Evolutionary conservation across 2,797 vertebrate species (phyloP), one percentile per base, ranked within the genome.

Genomic region (Alca torda): DNA sequence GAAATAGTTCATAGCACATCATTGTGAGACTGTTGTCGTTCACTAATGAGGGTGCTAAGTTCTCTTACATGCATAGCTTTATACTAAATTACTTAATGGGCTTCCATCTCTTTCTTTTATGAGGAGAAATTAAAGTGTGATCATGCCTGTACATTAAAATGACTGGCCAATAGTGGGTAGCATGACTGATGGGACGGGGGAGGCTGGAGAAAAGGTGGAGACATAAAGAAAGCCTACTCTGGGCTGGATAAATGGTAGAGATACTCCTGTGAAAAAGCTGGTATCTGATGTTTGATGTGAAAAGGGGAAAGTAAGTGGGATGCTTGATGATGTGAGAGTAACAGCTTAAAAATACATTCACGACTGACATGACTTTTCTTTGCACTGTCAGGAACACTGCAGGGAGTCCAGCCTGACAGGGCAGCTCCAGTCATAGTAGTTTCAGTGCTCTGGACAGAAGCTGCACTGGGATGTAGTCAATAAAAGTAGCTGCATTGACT

Each of bases 401-500:
- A 50, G 79, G 82, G 35, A 61, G 45, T 33, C 63, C 72, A 89
- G 35, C n/a, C 13, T 26, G 31, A 4, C 4, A 3, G 53, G 19
- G 11, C 45, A 35, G 83, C 63, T 80, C 39, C 35, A 31, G 8
- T 35, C 16, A 0, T 23, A 33, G 33, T 28, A 23, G 13, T 67
- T 59, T 26, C 28, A 20, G 45, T 51, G 63, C 78, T 74, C 46
- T 43, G 43, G 43, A 57, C 35, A 59, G 81, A 72, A 46, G 26
- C 33, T 77, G 1, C 7, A 0, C 30, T 54, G 51, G 63, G 16
- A 37, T 69, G 21, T 53, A 28, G 30, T 76, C 0, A 1, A 18
- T 78, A 79, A 63, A 78, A 70, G 48, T 48, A 78, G n/a, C 46
- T 54, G 25, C 24, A 1, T n/a, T 41, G 51, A 51, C 67, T 77